Base-by-base conservation (phyloP, 2,113 vertebrate species). In the Sciurus niger region DNA sequence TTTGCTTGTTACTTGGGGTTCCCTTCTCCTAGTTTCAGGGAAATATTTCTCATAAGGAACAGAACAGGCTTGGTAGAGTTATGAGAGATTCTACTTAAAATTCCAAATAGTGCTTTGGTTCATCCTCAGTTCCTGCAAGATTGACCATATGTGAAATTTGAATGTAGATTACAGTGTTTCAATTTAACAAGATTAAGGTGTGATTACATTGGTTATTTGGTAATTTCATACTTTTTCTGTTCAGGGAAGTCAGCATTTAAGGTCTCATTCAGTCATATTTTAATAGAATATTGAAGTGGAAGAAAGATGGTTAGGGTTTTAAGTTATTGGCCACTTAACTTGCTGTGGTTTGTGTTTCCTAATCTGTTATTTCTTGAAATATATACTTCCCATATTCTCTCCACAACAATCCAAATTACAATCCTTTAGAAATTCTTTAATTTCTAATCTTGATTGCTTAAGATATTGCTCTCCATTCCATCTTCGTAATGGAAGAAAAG, bases 111-210 rank as follows among this genome's bases (percentile, higher is more conserved):
- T 43, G n/a, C 67, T 67, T 30, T 30, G 86, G 79, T 79, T 96
- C 92, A 86, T 95, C 55, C 32, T 28, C 25, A 53, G 58, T 65
- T 96, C 91, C 93, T 67, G n/a, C 84, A 96, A 97, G 94, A 94
- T 1, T 96, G 97, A 96, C 95, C 96, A 95, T 85, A 97, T 96
- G 87, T 97, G 91, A 95, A 97, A 98, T 98, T 78, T 96, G 94
- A 97, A 97, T 96, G 95, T 94, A 95, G 95, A 96, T 96, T 86
- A 94, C 65, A 95, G 86, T 94, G 93, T 94, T 98, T 97, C 89
- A 65, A 95, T 90, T 96, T 97, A 96, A 96, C 95, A 96, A 97
- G 97, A 97, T 96, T 97, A 97, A 97, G 93, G 95, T 98, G 93
- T 93, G 97, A 98, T 98, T 97, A 95, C 86, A 90, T 92, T 95